Evolutionary conservation across 2,888 invertebrate species (phyloP).

Genomic region (Phaedon cochleariae): DNA sequence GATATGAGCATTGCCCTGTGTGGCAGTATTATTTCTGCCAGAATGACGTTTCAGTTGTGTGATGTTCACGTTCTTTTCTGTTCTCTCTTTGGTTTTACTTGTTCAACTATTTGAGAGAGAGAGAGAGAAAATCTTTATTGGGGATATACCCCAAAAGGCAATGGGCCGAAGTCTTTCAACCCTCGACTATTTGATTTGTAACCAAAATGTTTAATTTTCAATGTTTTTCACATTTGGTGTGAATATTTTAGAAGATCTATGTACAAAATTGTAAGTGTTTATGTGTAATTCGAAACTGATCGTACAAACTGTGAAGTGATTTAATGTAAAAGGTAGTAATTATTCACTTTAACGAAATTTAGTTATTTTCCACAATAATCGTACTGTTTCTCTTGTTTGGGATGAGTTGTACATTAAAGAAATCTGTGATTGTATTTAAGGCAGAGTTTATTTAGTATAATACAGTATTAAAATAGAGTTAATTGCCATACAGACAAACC

Average conservation of each 20-base stretch:
- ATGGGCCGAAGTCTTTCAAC: no score
- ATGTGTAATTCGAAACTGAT: constrained; percentile 18
- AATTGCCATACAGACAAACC: constrained; percentile 17
- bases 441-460: constrained; percentile 35
- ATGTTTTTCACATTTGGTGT: not conserved
- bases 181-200: no score
- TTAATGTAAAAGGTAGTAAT: constrained; percentile 9
- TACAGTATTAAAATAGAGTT: constrained; percentile 38
- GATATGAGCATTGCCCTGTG: not conserved
- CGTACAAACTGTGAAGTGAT: constrained; percentile 31
- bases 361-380: not conserved
- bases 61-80: not conserved
- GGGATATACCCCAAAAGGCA: no score
- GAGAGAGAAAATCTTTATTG: no score
- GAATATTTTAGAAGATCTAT: constrained; percentile 14
- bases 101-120: no score
- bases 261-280: constrained; percentile 19
- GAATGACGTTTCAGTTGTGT: not conserved
- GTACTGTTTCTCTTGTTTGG: constrained; percentile 16
- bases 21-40: not conserved
- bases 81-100: no score
- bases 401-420: constrained; percentile 27
- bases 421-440: constrained; percentile 48
- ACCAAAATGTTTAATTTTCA: not conserved
- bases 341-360: constrained; percentile 2